Conservation (phyloP, 1,140 invertebrate genomes). For the Phocides pigmalion region DNA sequence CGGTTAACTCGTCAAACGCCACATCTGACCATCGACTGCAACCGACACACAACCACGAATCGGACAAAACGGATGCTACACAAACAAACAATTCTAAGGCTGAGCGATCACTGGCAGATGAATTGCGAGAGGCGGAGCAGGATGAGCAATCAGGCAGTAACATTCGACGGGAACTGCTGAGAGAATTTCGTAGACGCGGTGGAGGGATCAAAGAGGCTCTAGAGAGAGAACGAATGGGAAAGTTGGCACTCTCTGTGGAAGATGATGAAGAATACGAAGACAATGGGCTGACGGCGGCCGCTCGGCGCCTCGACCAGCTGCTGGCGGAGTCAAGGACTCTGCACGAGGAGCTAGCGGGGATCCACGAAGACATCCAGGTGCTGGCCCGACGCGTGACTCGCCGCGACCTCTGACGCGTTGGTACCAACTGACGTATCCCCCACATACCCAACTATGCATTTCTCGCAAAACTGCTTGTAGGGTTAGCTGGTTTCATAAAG, state of each 20-base stretch:
- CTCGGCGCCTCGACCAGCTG: conserved; percentile 70
- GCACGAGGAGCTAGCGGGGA: conserved; percentile 75
- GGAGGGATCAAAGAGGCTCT: conserved; percentile 57
- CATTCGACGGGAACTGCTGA: conserved; percentile 51
- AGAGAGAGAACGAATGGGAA: conserved; percentile 72
- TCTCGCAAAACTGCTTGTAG: conserved; percentile 18
- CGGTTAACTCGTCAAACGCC: conserved; percentile 39
- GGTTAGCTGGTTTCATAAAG: conserved; percentile 28
- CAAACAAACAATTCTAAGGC: conserved; percentile 26
- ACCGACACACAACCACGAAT: conserved; percentile 18
- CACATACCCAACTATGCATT: conserved; percentile 31
- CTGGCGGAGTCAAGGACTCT: conserved; percentile 75
- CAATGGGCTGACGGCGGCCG: conserved; percentile 60
- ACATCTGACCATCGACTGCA: conserved; percentile 41
- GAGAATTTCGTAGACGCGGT: conserved; percentile 55
- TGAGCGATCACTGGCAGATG: conserved; percentile 69
- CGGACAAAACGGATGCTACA: conserved; percentile 37
- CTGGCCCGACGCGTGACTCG: conserved; percentile 70
- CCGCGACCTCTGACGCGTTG: conserved; percentile 73
- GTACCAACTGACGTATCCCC: conserved; percentile 62
- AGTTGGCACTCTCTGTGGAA: conserved; percentile 75
- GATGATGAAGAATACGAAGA: conserved; percentile 70
- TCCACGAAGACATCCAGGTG: conserved; percentile 82
- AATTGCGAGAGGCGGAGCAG: conserved; percentile 70
- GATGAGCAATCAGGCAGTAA: conserved; percentile 54